These are phyloP conservation scores for Pristis pectinata DNA, from an alignment of 2,797 vertebrate species.

Conservation along the genomic window DNA sequence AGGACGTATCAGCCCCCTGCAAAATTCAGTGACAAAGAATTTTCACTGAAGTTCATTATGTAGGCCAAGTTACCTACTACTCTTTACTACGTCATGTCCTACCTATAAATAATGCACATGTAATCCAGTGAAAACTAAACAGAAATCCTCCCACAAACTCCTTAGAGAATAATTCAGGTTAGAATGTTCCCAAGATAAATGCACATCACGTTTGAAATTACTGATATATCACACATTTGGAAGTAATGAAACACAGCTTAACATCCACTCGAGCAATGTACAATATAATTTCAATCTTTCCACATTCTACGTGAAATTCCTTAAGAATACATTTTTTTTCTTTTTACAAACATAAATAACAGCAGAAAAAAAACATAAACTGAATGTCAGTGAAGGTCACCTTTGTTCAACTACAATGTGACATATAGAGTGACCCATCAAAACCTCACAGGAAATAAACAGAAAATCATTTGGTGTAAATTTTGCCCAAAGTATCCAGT, in stretches of 20 bases:
- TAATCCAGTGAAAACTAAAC: not conserved
- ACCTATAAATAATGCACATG: not conserved
- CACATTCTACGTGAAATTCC: not conserved
- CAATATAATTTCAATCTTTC: not conserved
- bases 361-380: slow-evolving; percentile 73
- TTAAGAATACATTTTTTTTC: not conserved
- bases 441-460: slow-evolving; percentile 49
- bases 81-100: not conserved
- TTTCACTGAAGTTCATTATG: not conserved
- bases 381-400: slow-evolving; percentile 53
- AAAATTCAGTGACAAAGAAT: not conserved
- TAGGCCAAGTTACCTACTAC: not conserved
- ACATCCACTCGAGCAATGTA: not conserved
- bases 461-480: slow-evolving; percentile 49
- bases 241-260: not conserved
- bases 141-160: not conserved
- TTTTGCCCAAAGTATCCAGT: slow-evolving; percentile 55
- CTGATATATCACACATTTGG: too few species aligned
- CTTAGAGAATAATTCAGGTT: not conserved
- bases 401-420: slow-evolving; percentile 36
- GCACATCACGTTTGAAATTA: slow-evolving; percentile 7
- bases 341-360: not conserved
- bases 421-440: slow-evolving; percentile 36
- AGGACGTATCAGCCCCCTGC: not conserved
- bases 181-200: not conserved